Evolutionary conservation across 2,888 invertebrate genomes (phyloP), one percentile per base, ranked within the genome.

Genomic region (Amorpha juglandis): DNA sequence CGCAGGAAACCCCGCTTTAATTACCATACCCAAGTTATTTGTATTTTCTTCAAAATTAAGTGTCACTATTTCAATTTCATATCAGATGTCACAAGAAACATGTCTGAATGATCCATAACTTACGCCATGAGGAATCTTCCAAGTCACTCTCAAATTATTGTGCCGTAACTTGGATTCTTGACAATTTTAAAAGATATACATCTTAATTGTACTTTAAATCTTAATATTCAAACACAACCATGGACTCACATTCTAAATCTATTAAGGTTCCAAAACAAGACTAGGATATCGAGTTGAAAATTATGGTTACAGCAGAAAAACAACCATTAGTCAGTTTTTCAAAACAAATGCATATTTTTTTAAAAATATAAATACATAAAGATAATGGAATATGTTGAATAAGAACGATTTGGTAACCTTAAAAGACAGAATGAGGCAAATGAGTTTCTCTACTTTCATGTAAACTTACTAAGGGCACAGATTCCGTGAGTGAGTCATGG

Each of bases 401-500:
- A 19, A 19, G 1, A 7, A 58, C 19, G 19, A 50, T 9, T 58
- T 19, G 19, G 19, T 42, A 58, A 42, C 58, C 58, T 58, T 58
- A 58, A 63, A 63, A 66, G 35, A 52, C 55, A 27, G 53, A 65
- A 58, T 64, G 66, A 52, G 53, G 62, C 21, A 63, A 52, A 65
- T 63, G 42, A 64, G n/a, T 51, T 63, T 16, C 50, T 64, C 58
- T 64, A 51, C 50, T 51, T 42, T 64, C 50, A 51, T 63, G 38
- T 51, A 16, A 64, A 67, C 67, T 67, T 67, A 67, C 67, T 51
- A 67, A 58, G 42, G 45, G 65, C 51, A 73, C 69, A 71, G 66
- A 70, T 74, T 70, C 77, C 78, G 70, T 71, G 67, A 76, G 69
- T 69, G 72, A 42, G 48, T 47, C 45, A 73, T 71, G 74, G 74